A percentile compares a stretch with the other conserved stretches of the same genome.
phyloP scores from a whole-genome alignment of 2,113 vertebrate species.

The Zosterops lateralis region DNA sequence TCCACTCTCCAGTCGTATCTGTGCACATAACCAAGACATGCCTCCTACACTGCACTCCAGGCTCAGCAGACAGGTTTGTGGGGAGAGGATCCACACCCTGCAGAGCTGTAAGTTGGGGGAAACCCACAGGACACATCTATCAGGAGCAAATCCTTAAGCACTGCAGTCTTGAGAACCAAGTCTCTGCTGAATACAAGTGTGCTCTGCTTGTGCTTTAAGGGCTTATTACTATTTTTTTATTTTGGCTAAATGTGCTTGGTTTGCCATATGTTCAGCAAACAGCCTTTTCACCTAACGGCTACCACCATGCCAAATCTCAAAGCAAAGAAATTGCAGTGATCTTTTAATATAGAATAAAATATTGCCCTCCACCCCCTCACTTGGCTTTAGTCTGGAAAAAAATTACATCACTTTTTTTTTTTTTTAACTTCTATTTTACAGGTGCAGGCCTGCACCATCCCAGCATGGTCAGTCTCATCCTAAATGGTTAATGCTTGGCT shows the following conservation, averaged over 20 bases:
- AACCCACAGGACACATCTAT: neutral
- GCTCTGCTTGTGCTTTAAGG: neutral
- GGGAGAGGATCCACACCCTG: neutral
- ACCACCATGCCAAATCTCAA: constrained; percentile 16
- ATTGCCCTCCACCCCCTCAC: neutral
- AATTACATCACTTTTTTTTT: neutral
- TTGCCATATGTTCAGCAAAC: constrained; percentile 54
- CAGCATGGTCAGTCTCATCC: neutral
- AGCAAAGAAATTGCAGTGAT: neutral
- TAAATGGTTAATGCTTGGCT: constrained; percentile 35
- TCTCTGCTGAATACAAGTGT: neutral
- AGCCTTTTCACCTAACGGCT: constrained; percentile 27
- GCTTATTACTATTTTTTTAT: neutral
- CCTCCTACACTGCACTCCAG: neutral
- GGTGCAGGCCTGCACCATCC: rapidly evolving
- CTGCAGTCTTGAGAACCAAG: neutral
- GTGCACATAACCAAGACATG: neutral
- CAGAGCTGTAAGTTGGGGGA: neutral
- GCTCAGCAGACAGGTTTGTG: rapidly evolving
- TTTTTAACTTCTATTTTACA: neutral
- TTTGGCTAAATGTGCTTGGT: constrained; percentile 27
- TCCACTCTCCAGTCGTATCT: neutral
- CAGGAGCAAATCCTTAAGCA: neutral
- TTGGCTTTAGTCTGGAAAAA: neutral
- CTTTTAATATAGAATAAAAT: neutral